Conservation (phyloP, 2,888 invertebrate species). For the Pollenia amentaria region DNA sequence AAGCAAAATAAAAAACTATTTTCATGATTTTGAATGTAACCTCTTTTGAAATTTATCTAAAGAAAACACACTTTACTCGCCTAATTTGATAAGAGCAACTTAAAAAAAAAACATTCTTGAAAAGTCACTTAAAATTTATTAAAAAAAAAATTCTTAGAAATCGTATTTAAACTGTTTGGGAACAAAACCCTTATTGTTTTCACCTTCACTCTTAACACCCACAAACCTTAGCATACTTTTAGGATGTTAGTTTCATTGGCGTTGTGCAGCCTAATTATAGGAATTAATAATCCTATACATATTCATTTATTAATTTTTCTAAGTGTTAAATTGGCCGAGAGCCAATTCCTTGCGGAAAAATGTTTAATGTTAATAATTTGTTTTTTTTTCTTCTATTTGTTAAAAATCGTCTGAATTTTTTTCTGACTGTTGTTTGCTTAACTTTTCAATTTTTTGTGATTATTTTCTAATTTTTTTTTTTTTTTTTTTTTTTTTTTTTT, state of each 20-base stretch:
- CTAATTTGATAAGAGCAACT: too few species aligned
- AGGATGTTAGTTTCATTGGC: background rate
- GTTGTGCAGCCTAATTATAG: background rate
- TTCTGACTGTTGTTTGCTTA: constrained; percentile 53
- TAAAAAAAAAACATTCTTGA: too few species aligned
- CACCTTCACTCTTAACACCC: background rate
- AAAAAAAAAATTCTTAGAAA: too few species aligned
- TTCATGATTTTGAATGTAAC: too few species aligned
- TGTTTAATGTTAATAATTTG: constrained; percentile 57
- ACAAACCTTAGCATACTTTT: background rate
- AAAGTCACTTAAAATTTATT: too few species aligned
- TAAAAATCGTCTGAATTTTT: constrained; percentile 33
- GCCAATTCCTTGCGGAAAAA: constrained; percentile 58
- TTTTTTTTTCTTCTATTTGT: constrained; percentile 21
- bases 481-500: constrained; percentile 26
- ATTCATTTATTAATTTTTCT: constrained; percentile 24
- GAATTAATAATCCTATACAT: background rate
- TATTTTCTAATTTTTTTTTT: constrained; percentile 4
- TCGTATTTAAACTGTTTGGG: too few species aligned
- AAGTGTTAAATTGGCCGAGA: constrained; percentile 60
- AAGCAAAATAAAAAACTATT: background rate
- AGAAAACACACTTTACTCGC: too few species aligned
- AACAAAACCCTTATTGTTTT: too few species aligned
- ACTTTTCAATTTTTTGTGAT: constrained; percentile 37
- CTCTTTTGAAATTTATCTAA: too few species aligned